phyloP scores from a whole-genome alignment of 2,113 vertebrate genomes.

The Notarius quadriscutis region DNA sequence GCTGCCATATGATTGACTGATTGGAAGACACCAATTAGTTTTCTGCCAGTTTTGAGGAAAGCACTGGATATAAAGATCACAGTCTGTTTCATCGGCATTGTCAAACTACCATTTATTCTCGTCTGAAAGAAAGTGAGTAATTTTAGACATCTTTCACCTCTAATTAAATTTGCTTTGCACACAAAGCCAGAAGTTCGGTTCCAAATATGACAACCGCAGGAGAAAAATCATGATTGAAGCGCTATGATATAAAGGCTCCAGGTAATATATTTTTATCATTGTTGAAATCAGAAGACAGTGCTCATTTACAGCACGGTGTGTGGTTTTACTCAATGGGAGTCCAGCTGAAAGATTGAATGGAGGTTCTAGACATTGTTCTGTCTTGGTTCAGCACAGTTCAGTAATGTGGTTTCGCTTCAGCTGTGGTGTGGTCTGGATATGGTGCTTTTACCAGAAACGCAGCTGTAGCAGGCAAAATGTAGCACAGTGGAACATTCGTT shows the following conservation, averaged over 20 bases:
- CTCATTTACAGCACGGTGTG: slow-evolving; percentile 59
- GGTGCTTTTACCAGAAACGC: background rate
- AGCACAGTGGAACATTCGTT: slow-evolving; percentile 20
- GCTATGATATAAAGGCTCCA: background rate
- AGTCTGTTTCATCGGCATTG: background rate
- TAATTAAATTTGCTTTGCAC: slow-evolving; percentile 1
- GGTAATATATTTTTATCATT: slow-evolving; percentile 50
- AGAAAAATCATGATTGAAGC: background rate
- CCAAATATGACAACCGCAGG: background rate
- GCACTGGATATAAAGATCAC: background rate
- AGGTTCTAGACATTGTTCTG: background rate
- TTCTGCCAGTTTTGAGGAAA: background rate
- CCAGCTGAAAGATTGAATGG: background rate
- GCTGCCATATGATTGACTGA: background rate
- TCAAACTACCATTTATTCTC: background rate
- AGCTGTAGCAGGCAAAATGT: slow-evolving; percentile 4
- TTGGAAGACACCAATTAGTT: background rate
- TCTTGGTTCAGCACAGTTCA: background rate
- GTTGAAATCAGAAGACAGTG: slow-evolving; percentile 64
- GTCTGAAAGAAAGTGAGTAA: background rate
- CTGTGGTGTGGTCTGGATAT: background rate
- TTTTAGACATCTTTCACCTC: background rate
- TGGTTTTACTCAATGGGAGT: background rate
- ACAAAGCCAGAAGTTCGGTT: background rate
- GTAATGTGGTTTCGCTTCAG: background rate